Conservation (phyloP, 2,113 vertebrate genomes). For the Toxotes chatareus region DNA sequence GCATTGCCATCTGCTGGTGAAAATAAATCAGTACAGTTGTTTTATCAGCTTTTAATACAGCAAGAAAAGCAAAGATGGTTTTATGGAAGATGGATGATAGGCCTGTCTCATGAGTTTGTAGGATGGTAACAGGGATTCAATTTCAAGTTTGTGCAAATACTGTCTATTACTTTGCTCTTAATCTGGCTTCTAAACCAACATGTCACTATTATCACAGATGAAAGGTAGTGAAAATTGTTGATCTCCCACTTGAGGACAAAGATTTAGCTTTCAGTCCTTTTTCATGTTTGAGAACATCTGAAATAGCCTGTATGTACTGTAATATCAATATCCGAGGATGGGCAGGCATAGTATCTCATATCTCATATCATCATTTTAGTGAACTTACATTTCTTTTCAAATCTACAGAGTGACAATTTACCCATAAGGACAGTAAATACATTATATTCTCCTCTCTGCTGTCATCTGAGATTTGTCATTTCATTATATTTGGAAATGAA, state of each 20-base stretch:
- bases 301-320: background rate
- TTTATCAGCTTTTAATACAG: background rate
- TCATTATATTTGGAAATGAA: background rate
- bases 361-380: no score
- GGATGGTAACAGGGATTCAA: background rate
- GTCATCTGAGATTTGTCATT: background rate
- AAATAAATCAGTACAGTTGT: conserved; percentile 1
- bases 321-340: no score
- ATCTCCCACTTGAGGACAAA: background rate
- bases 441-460: background rate
- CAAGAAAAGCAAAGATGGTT: background rate
- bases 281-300: background rate
- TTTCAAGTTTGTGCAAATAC: background rate
- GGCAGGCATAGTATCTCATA: no score
- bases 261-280: background rate
- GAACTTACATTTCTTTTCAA: background rate
- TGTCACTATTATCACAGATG: background rate
- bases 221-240: background rate
- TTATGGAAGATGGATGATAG: background rate
- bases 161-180: background rate
- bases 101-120: background rate
- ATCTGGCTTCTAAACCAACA: no score
- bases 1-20: conserved; percentile 72
- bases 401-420: background rate
- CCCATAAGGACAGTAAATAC: background rate